Percentiles rank a stretch among this genome's conserved stretches.
phyloP scores from a whole-genome alignment of 2,888 invertebrate genomes.

The Thalpophila matura region DNA sequence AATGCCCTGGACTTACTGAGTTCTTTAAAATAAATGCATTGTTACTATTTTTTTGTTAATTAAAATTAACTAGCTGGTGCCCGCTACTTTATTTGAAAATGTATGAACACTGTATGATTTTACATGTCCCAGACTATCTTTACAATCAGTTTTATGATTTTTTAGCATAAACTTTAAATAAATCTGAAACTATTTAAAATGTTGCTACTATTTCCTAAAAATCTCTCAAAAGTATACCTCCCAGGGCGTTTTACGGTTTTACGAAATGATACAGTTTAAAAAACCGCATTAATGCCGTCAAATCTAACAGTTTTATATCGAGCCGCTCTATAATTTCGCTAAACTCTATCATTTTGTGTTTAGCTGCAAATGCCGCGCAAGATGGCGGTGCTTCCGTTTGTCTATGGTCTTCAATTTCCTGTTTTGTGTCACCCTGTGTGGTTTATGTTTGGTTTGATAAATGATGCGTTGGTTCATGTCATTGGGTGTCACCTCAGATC shows the following conservation, averaged over 20 bases:
- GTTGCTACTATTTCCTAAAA: slow-evolving; percentile 22
- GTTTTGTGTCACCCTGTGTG: slow-evolving; percentile 51
- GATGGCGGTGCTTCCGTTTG: slow-evolving; percentile 70
- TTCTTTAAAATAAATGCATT: too few species aligned
- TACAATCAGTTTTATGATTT: too few species aligned
- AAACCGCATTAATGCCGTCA: slow-evolving; percentile 69
- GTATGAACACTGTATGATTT: too few species aligned
- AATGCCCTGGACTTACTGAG: not conserved
- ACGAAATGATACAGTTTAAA: slow-evolving; percentile 47
- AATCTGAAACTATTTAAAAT: slow-evolving; percentile 13
- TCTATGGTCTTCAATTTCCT: slow-evolving; percentile 61
- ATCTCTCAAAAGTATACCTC: slow-evolving; percentile 63
- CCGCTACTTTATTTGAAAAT: too few species aligned
- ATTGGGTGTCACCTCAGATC: slow-evolving; percentile 1
- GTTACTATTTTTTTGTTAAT: too few species aligned
- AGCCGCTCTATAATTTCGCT: slow-evolving; percentile 85
- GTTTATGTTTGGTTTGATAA: slow-evolving; percentile 54
- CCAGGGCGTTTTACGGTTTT: slow-evolving; percentile 65
- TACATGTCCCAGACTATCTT: too few species aligned
- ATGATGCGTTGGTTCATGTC: slow-evolving; percentile 26
- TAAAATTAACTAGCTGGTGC: too few species aligned
- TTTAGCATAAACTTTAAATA: not conserved
- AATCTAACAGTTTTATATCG: slow-evolving; percentile 74
- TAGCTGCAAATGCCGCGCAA: slow-evolving; percentile 67
- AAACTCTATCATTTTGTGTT: slow-evolving; percentile 74